phyloP scores from a whole-genome alignment of 1,140 invertebrate species.

The Drosophila yakuba region DNA sequence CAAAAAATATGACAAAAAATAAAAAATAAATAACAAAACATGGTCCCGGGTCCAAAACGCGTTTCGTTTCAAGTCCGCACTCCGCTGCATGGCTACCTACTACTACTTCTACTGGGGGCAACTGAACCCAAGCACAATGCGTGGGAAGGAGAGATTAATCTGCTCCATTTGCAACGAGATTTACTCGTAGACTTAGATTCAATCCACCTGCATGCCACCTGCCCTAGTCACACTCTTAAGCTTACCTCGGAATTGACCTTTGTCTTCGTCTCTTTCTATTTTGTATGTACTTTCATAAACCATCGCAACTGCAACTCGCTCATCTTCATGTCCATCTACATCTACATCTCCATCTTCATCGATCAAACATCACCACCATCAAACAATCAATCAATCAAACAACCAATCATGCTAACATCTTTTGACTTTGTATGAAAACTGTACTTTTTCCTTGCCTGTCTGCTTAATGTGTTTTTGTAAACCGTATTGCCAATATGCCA shows the following conservation, averaged over 20 bases:
- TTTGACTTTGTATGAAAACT: slow-evolving; percentile 55
- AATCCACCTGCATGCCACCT: slow-evolving; percentile 24
- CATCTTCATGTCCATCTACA: slow-evolving; percentile 12
- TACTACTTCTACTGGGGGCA: slow-evolving; percentile 9
- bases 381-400: slow-evolving; percentile 35
- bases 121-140: slow-evolving; percentile 24
- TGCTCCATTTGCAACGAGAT: neutral
- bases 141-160: neutral
- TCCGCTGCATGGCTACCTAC: slow-evolving; percentile 34
- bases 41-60: slow-evolving; percentile 4
- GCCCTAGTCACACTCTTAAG: slow-evolving; percentile 30
- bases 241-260: slow-evolving; percentile 42
- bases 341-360: slow-evolving; percentile 19
- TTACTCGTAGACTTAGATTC: neutral
- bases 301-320: slow-evolving; percentile 37
- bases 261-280: slow-evolving; percentile 16
- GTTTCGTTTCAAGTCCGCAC: slow-evolving; percentile 13
- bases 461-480: slow-evolving; percentile 14
- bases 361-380: slow-evolving; percentile 39
- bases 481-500: slow-evolving; percentile 14
- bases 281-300: slow-evolving; percentile 57
- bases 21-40: neutral
- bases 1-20: no score
- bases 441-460: slow-evolving; percentile 54
- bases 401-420: slow-evolving; percentile 36